Base-by-base conservation (phyloP, 2,113 vertebrate genomes). In the Lophura nycthemera region DNA sequence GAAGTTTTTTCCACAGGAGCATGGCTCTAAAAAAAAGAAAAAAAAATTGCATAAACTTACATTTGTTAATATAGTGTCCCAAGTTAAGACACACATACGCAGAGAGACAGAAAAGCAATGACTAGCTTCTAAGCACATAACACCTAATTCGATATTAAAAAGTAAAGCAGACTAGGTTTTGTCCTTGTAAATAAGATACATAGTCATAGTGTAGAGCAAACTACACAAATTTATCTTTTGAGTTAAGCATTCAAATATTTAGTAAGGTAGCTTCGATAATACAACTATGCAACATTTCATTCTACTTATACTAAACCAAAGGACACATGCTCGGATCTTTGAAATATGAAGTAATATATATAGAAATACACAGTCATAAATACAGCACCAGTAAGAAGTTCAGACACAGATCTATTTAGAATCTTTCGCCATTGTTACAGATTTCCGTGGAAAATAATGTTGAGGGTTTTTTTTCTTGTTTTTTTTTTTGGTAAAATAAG, bases 361-460 rank as follows among this genome's bases (percentile, higher is more conserved):
- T 4, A 83, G 64, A 66, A 91, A 93, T 82, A 43, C 43, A 95
- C 59, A 83, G 17, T 48, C 87, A 69, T 61, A 89, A 59, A 77
- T 88, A 83, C 4, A 78, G 78, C 79, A 83, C 96, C 88, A 64
- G 32, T 63, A 97, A 96, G 78, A 95, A 94, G 84, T 91, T 17
- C n/a, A 75, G 93, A 84, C 92, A 95, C 95, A 66, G 86, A 93
- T 92, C 88, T 86, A 83, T 29, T 86, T 76, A 83, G 45, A 95
- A 97, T 98, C 98, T 99, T 99, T 99, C 99, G 99, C 99, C 99
- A 99, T 99, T 99, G 96, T 97, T 95, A 45, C 98, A 98, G 98
- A 99, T 99, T 99, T 99, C 98, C 98, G 91, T 99, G 97, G 97
- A 97, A 97, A 96, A 97, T 38, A 91, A 91, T 76, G 93, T 95